Conservation (phyloP, 2,888 invertebrate genomes). For the Abscondita cerata region DNA sequence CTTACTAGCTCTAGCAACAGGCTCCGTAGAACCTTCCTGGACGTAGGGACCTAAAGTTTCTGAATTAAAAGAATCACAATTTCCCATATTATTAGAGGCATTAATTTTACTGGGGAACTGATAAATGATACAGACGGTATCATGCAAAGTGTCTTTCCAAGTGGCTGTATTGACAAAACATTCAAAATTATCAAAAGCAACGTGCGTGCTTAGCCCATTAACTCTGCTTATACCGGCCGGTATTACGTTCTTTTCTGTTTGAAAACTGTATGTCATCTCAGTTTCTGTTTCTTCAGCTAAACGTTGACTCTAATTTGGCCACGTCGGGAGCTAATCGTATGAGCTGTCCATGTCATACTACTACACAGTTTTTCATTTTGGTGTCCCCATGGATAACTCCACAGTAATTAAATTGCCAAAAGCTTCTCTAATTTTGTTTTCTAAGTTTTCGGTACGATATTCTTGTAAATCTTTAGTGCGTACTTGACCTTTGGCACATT, state of each 20-base stretch:
- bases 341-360: constrained; percentile 40
- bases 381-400: constrained; percentile 15
- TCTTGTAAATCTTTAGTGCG: not conserved
- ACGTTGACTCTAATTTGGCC: constrained; percentile 41
- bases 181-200: constrained; percentile 48
- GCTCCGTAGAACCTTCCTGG: too few relatives aligned
- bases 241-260: constrained; percentile 35
- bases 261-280: constrained; percentile 38
- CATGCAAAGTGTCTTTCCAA: constrained; percentile 41
- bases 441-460: too few relatives aligned
- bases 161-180: constrained; percentile 28
- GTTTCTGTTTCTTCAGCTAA: constrained; percentile 48
- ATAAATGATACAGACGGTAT: constrained; percentile 14
- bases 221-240: constrained; percentile 41
- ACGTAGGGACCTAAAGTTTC: too few relatives aligned
- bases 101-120: constrained; percentile 42
- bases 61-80: constrained; percentile 11
- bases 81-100: constrained; percentile 8
- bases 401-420: not conserved
- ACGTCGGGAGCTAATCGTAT: constrained; percentile 45
- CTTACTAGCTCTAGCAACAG: too few relatives aligned
- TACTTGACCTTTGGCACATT: constrained; percentile 7
- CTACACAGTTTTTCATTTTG: constrained; percentile 36
- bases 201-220: constrained; percentile 41
- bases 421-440: too few relatives aligned